A percentile compares a stretch with the other conserved stretches of the same genome.
Evolutionary conservation across 2,113 vertebrate species (phyloP).

Genomic region (Turdus rufiventris): DNA sequence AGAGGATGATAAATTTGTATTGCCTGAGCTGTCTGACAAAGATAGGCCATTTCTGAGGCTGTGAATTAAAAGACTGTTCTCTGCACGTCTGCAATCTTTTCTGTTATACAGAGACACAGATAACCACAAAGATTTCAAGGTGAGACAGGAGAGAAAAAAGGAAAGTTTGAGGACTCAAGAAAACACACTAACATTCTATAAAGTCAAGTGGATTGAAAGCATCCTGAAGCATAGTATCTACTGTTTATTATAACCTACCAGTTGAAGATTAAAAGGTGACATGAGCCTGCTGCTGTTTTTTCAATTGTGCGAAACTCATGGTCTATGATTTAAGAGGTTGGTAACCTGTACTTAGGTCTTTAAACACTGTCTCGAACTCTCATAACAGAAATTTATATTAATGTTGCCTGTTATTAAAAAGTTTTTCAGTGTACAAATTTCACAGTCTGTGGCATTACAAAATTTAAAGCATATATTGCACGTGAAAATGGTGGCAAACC

Average conservation of each 20-base stretch:
- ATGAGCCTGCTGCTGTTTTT: background rate
- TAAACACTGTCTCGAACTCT: background rate
- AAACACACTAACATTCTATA: background rate
- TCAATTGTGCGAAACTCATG: background rate
- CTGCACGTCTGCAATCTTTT: background rate
- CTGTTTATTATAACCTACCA: background rate
- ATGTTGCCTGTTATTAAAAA: too few species aligned
- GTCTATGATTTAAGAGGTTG: background rate
- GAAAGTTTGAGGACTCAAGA: background rate
- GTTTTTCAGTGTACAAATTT: background rate
- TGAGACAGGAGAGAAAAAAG: background rate
- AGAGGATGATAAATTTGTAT: slow-evolving; percentile 30
- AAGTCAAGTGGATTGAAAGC: background rate
- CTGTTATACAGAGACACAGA: background rate
- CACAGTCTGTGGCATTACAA: background rate
- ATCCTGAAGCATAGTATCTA: background rate
- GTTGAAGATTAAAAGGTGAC: background rate
- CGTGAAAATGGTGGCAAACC: background rate
- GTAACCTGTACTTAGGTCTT: background rate
- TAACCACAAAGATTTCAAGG: background rate
- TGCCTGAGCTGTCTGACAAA: background rate
- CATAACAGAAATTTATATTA: background rate
- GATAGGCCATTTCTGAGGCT: slow-evolving; percentile 33
- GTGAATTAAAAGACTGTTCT: background rate
- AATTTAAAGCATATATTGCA: background rate